Evolutionary conservation across 2,797 vertebrate species (phyloP), one percentile per base, ranked within the genome.

Genomic region (Stomatorhinus walkeri): DNA sequence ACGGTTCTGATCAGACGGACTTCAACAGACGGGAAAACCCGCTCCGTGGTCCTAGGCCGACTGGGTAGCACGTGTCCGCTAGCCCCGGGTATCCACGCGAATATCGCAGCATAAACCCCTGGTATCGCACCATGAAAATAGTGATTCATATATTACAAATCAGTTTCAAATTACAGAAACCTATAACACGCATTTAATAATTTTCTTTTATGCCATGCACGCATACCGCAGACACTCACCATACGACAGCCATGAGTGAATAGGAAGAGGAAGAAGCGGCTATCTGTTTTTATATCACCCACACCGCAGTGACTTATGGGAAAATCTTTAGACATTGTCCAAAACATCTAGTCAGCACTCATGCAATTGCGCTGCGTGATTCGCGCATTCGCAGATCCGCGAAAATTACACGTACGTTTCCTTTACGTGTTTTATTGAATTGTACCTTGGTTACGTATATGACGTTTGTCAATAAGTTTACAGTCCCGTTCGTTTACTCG

Each of bases 281-380:
- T 16, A 3, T 1, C 81, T 1, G 28, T 0, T 64, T 91, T 91
- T 92, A 92, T 90, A 92, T 16, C 0, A 9, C 2, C 2, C 56
- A 7, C 22, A 7, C n/a, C 91, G 92, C 92, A 91, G 79, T 85
- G 92, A 5, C 7, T 92, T 92, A 3, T 93, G 92, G 92, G 92
- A 91, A 91, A 43, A 6, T 24, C 24, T 28, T 28, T 28, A 64
- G 22, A 28, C 24, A 12, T 28, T 22, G 22, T 22, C 61, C 24
- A 24, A 28, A 68, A 76, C 14, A 0, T 40, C 10, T 19, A 6
- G 22, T 28, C 61, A 24, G 64, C 52, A 16, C 16, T 54, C 52
- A 3, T 16, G 14, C 51, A 54, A 4, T 54, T 19, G 1, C 51
- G 14, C 3, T 16, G 16, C 51, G 51, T 52, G 51, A 52, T 52